A percentile compares a stretch with the other conserved stretches of the same genome.
Conservation (phyloP, 1,140 invertebrate genomes). For the Drosophila nigromelanica region DNA sequence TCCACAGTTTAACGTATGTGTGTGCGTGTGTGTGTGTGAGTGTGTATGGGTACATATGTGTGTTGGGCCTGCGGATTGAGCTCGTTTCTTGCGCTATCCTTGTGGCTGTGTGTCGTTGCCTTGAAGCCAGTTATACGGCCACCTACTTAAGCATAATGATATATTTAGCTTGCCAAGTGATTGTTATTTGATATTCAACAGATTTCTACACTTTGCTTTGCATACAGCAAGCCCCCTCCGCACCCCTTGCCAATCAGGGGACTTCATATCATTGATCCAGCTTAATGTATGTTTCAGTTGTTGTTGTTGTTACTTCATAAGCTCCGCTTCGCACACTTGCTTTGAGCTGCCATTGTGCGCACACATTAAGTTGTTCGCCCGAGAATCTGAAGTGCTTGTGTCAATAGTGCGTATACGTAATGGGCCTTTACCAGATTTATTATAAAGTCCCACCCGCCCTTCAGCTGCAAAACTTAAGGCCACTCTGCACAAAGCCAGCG, state of each 20-base stretch:
- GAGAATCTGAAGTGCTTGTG: constrained; percentile 15
- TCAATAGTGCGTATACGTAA: constrained; percentile 65
- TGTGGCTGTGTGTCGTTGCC: constrained; percentile 41
- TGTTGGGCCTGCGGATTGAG: constrained; percentile 58
- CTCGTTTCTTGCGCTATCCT: constrained; percentile 43
- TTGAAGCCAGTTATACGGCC: constrained; percentile 41
- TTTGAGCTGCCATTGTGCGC: constrained; percentile 13
- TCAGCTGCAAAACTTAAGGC: neutral
- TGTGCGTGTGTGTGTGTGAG: constrained; percentile 12
- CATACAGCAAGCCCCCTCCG: neutral
- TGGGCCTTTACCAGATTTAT: constrained; percentile 41
- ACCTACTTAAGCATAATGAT: constrained; percentile 82
- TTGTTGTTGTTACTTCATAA: constrained; percentile 66
- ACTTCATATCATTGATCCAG: constrained; percentile 4
- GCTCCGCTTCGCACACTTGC: constrained; percentile 30
- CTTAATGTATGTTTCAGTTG: constrained; percentile 28
- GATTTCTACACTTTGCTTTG: constrained; percentile 55
- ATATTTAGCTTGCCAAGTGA: constrained; percentile 82
- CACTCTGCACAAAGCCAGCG: neutral
- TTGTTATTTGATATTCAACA: constrained; percentile 83
- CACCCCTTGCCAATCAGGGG: neutral
- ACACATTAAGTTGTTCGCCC: constrained; percentile 17
- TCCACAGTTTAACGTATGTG: neutral
- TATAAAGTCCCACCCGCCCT: neutral
- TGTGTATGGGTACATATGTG: too few species aligned